A percentile compares a stretch with the other conserved stretches of the same genome.
These are phyloP conservation scores for Parnassius mnemosyne DNA, from an alignment of 2,888 invertebrate species.

Conservation along the genomic window DNA sequence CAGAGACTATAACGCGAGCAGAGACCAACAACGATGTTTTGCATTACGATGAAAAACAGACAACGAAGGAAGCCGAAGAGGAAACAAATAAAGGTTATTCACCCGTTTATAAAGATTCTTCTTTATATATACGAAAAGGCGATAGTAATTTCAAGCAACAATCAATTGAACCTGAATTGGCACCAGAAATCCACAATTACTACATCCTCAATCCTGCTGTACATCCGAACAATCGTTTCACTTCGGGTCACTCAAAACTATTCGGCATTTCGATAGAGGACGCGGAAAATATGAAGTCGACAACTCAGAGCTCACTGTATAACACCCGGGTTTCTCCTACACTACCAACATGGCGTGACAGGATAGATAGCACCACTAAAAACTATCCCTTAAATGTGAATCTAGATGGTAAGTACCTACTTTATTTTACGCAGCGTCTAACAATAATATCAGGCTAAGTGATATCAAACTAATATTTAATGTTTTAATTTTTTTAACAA, in stretches of 20 bases:
- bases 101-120: constrained; percentile 38
- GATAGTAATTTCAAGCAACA: constrained; percentile 33
- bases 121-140: constrained; percentile 28
- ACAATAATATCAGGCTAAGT: constrained; percentile 4
- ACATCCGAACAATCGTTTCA: constrained; percentile 61
- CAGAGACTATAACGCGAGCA: constrained; percentile 49
- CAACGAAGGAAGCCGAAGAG: constrained; percentile 39
- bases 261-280: constrained; percentile 83
- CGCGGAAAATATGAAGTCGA: constrained; percentile 74
- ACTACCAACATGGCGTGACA: constrained; percentile 76
- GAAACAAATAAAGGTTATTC: constrained; percentile 36
- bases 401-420: constrained; percentile 62
- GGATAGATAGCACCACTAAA: constrained; percentile 66
- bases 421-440: constrained; percentile 12
- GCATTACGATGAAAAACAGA: constrained; percentile 49
- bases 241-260: constrained; percentile 82
- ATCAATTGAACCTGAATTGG: constrained; percentile 37
- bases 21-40: constrained; percentile 57
- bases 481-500: not conserved
- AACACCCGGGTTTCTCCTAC: constrained; percentile 83
- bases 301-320: constrained; percentile 73
- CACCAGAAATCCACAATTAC: constrained; percentile 48
- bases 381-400: constrained; percentile 64
- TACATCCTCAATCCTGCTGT: constrained; percentile 38
- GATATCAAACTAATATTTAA: constrained; percentile 6